Evolutionary conservation across 2,797 vertebrate species (phyloP).

Genomic region (Hylomyscus alleni): DNA sequence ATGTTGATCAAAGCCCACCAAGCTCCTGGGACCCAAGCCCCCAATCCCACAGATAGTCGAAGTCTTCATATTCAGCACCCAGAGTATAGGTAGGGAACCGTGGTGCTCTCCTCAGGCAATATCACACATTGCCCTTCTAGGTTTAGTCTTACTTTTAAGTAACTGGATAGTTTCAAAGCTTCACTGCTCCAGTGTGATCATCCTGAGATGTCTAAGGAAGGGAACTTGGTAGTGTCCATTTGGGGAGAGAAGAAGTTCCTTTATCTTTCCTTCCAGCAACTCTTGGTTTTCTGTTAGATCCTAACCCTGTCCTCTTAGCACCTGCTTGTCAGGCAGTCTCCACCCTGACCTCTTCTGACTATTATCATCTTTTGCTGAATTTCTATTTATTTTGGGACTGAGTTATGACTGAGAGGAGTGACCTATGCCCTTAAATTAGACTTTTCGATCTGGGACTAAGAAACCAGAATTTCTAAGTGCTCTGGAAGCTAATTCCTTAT

Average conservation of each 20-base stretch:
- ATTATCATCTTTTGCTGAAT: constrained; percentile 28
- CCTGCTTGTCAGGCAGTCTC: not conserved
- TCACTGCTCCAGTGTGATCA: constrained; percentile 90
- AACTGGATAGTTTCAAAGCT: constrained; percentile 90
- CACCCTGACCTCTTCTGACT: not conserved
- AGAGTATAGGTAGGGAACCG: constrained; percentile 99
- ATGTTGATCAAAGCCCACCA: constrained; percentile 98
- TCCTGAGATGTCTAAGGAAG: constrained; percentile 82
- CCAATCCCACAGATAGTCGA: constrained; percentile 94
- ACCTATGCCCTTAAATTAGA: not conserved
- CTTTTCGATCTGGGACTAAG: constrained; percentile 47
- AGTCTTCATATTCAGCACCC: constrained; percentile 98
- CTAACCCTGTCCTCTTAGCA: constrained; percentile 30
- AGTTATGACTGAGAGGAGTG: constrained; percentile 7
- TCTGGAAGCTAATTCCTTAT: constrained; percentile 66
- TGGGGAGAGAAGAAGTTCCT: constrained; percentile 50
- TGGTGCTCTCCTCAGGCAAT: constrained; percentile 60
- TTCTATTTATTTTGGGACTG: not conserved
- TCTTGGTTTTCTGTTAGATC: constrained; percentile 54
- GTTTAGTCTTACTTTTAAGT: constrained; percentile 91
- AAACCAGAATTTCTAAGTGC: constrained; percentile 68
- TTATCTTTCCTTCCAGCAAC: not conserved
- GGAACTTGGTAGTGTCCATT: constrained; percentile 77
- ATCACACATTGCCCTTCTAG: constrained; percentile 79
- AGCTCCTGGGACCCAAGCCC: constrained; percentile 94